Evolutionary conservation across 2,888 invertebrate species (phyloP), one percentile per base, ranked within the genome.

Genomic region (Chouioia cunea): DNA sequence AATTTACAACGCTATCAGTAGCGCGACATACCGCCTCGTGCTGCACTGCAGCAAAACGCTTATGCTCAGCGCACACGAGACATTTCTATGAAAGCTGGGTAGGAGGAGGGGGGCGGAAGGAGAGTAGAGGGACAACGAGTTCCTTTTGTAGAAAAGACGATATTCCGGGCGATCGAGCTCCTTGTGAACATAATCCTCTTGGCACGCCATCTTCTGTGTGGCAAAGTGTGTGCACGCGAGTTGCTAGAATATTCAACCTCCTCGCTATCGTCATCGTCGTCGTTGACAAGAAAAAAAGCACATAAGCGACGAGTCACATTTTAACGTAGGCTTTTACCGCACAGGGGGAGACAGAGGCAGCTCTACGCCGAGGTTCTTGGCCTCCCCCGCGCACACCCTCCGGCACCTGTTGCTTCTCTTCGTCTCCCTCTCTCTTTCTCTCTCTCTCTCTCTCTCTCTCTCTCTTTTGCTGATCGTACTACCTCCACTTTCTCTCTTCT

Each of bases 331-430:
- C 81, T 83, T 82, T 82, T 80, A 80, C 74, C 76, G 73, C 77
- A 78, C 36, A 36, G 36, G 12, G 36, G 12, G 36, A 36, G 36
- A 36, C 10, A 36, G 36, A 79, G 79, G 77, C 78, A 78, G 80
- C 80, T 80, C 79, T 76, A 79, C 79, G 80, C 80, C 80, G 78
- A 73, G 79, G 77, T 75, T 76, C 71, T 73, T 76, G 76, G 77
- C 76, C 78, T 78, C 75, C 77, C 77, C 36, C 36, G 10, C 10
- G 36, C 36, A 36, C 36, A 36, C 36, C 36, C 36, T 6, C 12
- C 36, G 36, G 77, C 84, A 84, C 84, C 84, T 85, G 84, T 85
- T 85, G 84, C 84, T 83, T 82, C 82, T 75, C 77, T 79, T 82
- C 14, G 18, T 20, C 18, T 50, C 50, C 18, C 50, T 48, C 48